Evolutionary conservation across 2,113 vertebrate genomes (phyloP).

Genomic region (Otolemur garnettii): DNA sequence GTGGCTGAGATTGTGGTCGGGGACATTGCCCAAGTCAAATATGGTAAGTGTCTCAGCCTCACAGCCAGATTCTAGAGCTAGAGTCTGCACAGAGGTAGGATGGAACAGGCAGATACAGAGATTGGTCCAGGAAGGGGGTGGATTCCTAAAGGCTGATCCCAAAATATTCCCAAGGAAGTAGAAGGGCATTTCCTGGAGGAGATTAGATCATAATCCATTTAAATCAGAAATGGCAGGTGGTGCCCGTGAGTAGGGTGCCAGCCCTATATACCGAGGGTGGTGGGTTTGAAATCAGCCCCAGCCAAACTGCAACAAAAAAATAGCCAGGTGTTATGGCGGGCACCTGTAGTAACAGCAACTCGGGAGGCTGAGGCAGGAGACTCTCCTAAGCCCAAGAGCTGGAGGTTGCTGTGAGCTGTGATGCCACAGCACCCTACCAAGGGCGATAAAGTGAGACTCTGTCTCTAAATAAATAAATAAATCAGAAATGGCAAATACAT

Average conservation of each 20-base stretch:
- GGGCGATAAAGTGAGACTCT: too few relatives aligned
- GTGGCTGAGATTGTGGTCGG: constrained; percentile 97
- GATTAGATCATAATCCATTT: background rate
- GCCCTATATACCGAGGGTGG: too few relatives aligned
- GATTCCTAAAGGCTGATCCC: background rate
- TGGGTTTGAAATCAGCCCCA: too few relatives aligned
- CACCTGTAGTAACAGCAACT: too few relatives aligned
- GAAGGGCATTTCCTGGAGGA: background rate
- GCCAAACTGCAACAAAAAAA: too few relatives aligned
- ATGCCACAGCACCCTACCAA: too few relatives aligned
- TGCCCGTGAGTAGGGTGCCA: too few relatives aligned
- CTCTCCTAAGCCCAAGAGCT: too few relatives aligned
- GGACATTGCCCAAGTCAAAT: constrained; percentile 98
- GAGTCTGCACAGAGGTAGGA: background rate
- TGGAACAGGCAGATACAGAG: background rate
- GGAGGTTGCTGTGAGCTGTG: too few relatives aligned
- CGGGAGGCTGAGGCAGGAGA: too few relatives aligned
- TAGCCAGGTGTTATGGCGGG: too few relatives aligned
- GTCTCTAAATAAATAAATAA: background rate
- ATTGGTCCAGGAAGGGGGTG: background rate
- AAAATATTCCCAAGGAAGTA: background rate
- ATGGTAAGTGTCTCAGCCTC: constrained; percentile 89
- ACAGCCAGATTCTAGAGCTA: background rate
- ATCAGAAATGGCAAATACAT: background rate
- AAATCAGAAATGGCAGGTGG: constrained; percentile 15